Percentiles rank a stretch among this genome's conserved stretches.
Conservation (phyloP, 2,113 vertebrate genomes). For the Serilophus lunatus region DNA sequence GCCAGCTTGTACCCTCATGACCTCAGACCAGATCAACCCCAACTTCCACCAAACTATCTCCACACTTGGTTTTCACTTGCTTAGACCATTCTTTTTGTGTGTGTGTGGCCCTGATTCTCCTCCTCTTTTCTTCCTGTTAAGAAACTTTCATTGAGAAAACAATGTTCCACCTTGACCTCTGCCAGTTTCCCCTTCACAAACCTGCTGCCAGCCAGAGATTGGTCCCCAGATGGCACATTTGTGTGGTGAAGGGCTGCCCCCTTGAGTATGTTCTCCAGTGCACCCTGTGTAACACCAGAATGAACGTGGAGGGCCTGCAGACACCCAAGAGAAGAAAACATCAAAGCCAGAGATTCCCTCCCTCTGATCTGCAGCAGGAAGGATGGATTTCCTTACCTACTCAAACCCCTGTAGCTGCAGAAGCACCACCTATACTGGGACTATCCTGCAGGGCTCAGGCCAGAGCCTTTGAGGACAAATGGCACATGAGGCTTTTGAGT, state of each 20-base stretch:
- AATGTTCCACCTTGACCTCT: background rate
- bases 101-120: background rate
- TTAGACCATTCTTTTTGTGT: background rate
- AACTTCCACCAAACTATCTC: background rate
- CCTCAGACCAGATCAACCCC: background rate
- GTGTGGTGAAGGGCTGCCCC: slow-evolving; percentile 34
- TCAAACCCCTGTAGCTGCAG: background rate
- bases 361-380: background rate
- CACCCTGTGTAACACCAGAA: background rate
- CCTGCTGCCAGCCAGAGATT: background rate
- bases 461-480: background rate
- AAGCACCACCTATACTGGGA: background rate
- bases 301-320: background rate
- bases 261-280: slow-evolving; percentile 28
- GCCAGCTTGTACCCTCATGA: background rate
- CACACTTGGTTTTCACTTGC: background rate
- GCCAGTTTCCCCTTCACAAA: background rate
- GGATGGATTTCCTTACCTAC: background rate
- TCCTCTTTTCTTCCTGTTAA: background rate
- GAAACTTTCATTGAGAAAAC: background rate
- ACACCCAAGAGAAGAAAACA: background rate
- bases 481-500: background rate
- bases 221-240: background rate
- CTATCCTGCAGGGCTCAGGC: background rate
- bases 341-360: background rate